phyloP scores from a whole-genome alignment of 1,140 invertebrate genomes.

The Pseudachorutes palmiensis region DNA sequence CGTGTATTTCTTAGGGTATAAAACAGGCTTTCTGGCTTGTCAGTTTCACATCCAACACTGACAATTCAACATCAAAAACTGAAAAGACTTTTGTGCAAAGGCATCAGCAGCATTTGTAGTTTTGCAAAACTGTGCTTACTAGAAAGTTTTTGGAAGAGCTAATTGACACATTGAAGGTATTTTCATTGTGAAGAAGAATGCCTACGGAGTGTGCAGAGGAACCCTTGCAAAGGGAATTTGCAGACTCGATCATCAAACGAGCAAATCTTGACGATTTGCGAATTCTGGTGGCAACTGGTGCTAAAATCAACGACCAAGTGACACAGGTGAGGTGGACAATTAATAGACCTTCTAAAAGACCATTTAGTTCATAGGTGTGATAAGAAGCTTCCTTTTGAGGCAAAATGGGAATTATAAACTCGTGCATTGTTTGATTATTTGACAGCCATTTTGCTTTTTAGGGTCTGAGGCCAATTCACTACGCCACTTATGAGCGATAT shows the following conservation, averaged over 20 bases:
- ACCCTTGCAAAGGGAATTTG: slow-evolving; percentile 61
- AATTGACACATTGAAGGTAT: neutral
- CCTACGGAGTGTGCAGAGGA: slow-evolving; percentile 62
- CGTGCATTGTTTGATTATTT: neutral
- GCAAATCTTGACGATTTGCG: slow-evolving; percentile 76
- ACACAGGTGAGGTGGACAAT: slow-evolving; percentile 40
- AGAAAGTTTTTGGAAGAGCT: neutral
- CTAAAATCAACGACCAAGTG: slow-evolving; percentile 57
- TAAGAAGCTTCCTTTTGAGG: too few species aligned
- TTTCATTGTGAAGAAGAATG: slow-evolving; percentile 44
- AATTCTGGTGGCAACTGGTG: slow-evolving; percentile 72
- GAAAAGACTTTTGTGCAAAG: neutral
- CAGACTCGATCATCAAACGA: slow-evolving; percentile 79
- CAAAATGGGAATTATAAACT: neutral
- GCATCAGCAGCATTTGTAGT: neutral
- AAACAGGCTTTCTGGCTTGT: neutral
- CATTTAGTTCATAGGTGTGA: too few species aligned
- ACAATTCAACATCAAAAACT: neutral
- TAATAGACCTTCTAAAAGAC: too few species aligned
- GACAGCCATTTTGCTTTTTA: slow-evolving; percentile 42
- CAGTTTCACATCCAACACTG: neutral
- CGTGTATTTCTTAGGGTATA: neutral
- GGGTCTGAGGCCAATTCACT: slow-evolving; percentile 79
- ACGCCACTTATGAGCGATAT: slow-evolving; percentile 79
- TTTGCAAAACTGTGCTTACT: neutral